These are phyloP conservation scores for Trichonephila clavata DNA, from an alignment of 1,140 invertebrate species.

Conservation along the genomic window DNA sequence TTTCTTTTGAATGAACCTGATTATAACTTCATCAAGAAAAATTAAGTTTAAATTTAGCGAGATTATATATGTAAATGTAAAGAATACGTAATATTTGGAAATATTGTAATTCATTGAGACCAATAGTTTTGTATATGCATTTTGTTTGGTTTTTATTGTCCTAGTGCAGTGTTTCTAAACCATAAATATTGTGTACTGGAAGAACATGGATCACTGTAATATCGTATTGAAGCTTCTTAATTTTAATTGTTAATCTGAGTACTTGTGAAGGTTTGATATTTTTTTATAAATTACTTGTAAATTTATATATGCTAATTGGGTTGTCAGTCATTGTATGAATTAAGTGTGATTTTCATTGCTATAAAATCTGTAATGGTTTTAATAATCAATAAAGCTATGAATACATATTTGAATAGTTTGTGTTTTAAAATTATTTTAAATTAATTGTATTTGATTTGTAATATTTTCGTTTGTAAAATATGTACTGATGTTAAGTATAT, in stretches of 20 bases:
- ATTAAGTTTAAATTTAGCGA: neutral
- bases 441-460: neutral
- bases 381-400: too few species aligned
- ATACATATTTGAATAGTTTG: too few species aligned
- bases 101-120: neutral
- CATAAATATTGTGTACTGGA: neutral
- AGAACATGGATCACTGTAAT: too few species aligned
- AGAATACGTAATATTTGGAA: neutral
- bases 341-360: neutral
- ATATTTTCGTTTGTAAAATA: neutral
- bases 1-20: neutral
- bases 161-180: conserved; percentile 59
- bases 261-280: too few species aligned
- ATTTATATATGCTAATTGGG: neutral
- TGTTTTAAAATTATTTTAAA: too few species aligned
- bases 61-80: neutral
- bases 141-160: neutral
- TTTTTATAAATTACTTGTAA: too few species aligned
- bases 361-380: too few species aligned
- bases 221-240: too few species aligned
- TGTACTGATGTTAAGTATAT: too few species aligned
- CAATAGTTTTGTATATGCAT: neutral
- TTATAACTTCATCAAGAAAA: neutral
- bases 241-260: too few species aligned
- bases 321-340: conserved; percentile 5